Base-by-base conservation (phyloP, 2,888 invertebrate species). In the Theretra japonica region DNA sequence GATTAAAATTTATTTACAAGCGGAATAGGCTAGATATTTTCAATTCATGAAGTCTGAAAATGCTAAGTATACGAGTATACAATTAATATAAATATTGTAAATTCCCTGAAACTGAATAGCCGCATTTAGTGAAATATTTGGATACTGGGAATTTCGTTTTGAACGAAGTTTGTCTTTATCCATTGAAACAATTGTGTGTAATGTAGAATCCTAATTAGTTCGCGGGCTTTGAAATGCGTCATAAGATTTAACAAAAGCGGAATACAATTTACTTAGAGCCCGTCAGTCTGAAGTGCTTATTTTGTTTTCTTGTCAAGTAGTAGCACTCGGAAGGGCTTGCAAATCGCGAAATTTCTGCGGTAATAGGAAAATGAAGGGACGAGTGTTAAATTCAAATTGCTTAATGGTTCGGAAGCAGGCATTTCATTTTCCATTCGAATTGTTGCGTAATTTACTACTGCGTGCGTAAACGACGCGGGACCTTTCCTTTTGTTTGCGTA, bases 361-460 rank as follows among this genome's bases (percentile, higher is more conserved):
- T 90, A 92, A 91, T 92, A 90, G 89, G 90, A 90, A 93, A 92
- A 93, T 91, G 92, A 92, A 93, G 89, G 93, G 91, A 93, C 91
- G 91, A 92, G 93, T 94, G 94, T 92, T 92, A 93, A 93, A 93
- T 92, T 93, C 91, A 90, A 93, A 94, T 94, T 91, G 93, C 88
- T 90, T 92, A 94, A 94, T 93, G 93, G 92, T 84, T 88, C 84
- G 90, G 90, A 90, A 93, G 87, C 90, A 92, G 87, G 90, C 92
- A 92, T 94, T 94, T 94, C 93, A 94, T 94, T 94, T 94, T 94
- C 94, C 93, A 90, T 92, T 89, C 88, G 90, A 90, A 92, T 90
- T 90, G 90, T 88, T 90, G 80, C 88, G 92, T 91, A 91, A 93
- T 94, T 93, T 92, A 92, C 87, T 88, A 85, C 88, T 83, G 88